Conservation (phyloP, 2,113 vertebrate genomes). For the Sylvilagus bachmani region DNA sequence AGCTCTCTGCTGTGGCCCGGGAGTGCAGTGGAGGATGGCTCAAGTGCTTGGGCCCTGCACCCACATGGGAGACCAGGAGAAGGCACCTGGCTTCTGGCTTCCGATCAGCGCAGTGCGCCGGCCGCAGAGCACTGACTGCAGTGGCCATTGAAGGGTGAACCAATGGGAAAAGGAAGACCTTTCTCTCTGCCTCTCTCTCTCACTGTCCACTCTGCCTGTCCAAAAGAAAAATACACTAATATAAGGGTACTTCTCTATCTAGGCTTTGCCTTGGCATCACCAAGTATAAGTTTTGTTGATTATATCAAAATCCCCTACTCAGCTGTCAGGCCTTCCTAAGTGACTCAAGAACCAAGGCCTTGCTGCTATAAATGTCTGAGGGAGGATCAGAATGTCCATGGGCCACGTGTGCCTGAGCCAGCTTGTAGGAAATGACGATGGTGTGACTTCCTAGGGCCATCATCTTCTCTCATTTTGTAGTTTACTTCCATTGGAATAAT, state of each 20-base stretch:
- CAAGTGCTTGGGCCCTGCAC: too few species aligned
- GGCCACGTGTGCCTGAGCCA: not conserved
- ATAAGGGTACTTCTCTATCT: not conserved
- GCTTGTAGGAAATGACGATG: not conserved
- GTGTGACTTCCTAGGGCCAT: not conserved
- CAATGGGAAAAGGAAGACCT: too few species aligned
- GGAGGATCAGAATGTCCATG: not conserved
- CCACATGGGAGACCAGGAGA: too few species aligned
- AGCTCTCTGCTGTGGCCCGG: too few species aligned
- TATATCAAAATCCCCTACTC: not conserved
- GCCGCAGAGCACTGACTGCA: too few species aligned
- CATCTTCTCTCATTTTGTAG: not conserved
- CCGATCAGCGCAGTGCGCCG: too few species aligned
- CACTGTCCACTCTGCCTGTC: too few species aligned
- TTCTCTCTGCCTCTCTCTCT: too few species aligned
- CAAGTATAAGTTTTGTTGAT: not conserved
- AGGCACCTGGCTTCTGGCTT: too few species aligned
- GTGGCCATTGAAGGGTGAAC: too few species aligned
- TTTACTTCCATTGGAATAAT: not conserved
- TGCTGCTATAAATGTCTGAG: not conserved
- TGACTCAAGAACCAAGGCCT: not conserved
- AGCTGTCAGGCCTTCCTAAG: not conserved
- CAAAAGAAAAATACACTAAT: too few species aligned
- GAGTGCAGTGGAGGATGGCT: too few species aligned
- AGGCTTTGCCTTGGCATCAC: not conserved